Percentiles rank a stretch among this genome's conserved stretches.
phyloP scores from a whole-genome alignment of 2,888 invertebrate species.

The Trachelus tabidus region DNA sequence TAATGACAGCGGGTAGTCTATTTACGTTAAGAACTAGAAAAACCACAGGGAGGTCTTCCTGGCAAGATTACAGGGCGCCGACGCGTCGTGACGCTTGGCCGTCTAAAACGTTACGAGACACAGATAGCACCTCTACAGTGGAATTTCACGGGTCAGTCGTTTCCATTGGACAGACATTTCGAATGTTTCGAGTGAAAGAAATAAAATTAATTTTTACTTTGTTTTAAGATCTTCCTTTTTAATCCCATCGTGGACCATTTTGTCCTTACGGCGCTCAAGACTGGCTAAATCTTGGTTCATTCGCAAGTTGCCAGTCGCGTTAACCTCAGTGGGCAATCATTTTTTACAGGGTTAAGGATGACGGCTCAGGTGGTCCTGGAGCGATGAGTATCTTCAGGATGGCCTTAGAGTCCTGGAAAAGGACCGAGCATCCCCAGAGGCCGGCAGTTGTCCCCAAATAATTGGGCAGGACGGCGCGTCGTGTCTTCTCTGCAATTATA shows the following conservation, averaged over 20 bases:
- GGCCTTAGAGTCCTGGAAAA: background rate
- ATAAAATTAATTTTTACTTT: background rate
- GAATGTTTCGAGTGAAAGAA: background rate
- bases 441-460: conserved; percentile 61
- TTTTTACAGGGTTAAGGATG: conserved; percentile 11
- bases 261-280: background rate
- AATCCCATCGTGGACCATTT: too few relatives aligned
- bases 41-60: conserved; percentile 35
- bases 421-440: conserved; percentile 16
- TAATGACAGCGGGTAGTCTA: conserved; percentile 9
- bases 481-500: conserved; percentile 62
- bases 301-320: background rate
- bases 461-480: conserved; percentile 55
- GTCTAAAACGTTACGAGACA: background rate
- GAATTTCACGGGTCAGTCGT: background rate
- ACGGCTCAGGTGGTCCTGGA: conserved; percentile 21
- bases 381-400: background rate
- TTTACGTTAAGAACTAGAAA: conserved; percentile 40
- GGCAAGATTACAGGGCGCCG: conserved; percentile 44
- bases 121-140: background rate
- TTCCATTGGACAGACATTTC: background rate
- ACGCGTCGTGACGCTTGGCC: conserved; percentile 17
- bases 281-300: background rate
- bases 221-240: background rate
- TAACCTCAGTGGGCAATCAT: conserved; percentile 2